Base-by-base conservation (phyloP, 2,797 vertebrate genomes). In the Propithecus perrieri region DNA sequence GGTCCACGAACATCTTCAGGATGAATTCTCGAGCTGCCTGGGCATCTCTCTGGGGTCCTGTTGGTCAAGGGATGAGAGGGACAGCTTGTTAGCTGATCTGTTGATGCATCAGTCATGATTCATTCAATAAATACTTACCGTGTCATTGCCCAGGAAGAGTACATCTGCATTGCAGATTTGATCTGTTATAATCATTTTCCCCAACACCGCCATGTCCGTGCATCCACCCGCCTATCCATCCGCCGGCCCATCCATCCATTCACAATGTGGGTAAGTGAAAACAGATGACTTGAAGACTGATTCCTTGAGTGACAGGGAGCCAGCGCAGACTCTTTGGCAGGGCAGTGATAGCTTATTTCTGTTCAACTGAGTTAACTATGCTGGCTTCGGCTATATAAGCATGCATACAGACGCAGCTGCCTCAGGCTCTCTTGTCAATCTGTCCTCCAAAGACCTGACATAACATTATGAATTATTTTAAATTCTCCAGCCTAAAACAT, bases 1-100 rank as follows among this genome's bases (percentile, higher is more conserved):
- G 99, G 98, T 99, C 99, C 98, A 99, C 99, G 10, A 99, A 99
- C 99, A 99, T 99, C 99, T 99, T 99, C 97, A 99, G 97, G 98
- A 99, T 99, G 94, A 99, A 99, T 98, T 99, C 99, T 95, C 99
- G 98, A 91, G 99, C 99, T 0, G 99, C 99, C 96, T 99, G 99
- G 89, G 99, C 99, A 93, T 99, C 99, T 96, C 99, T 98, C 89
- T 99, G 99, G 10, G 99, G 99, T 98, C 99, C 99, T 99, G 96
- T 95, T 89, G 92, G 96, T 67, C 80, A 97, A 95, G 33, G 91
- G 85, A 33, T 89, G 30, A 95, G 96, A 91, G 46, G 59, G 38
- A 65, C 2, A 67, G 50, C 43, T 13, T 50, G n/a, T 97, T 89
- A 94, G 57, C 7, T 89, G 81, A 75, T 28, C 46, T 4, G 28